Evolutionary conservation across 2,113 vertebrate genomes (phyloP).

Genomic region (Callopanchax toddi): DNA sequence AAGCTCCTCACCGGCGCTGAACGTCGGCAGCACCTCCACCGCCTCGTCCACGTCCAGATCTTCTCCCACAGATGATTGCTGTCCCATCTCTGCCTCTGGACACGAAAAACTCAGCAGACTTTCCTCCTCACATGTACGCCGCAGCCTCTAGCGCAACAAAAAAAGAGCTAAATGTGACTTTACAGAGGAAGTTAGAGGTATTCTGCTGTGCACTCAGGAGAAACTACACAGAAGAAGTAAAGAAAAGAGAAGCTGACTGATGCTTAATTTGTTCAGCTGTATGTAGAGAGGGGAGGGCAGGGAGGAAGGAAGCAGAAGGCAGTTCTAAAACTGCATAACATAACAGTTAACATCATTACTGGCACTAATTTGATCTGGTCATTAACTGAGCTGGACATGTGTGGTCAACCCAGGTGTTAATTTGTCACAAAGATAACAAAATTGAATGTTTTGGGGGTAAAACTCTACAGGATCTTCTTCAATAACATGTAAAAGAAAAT

Average conservation of each 20-base stretch:
- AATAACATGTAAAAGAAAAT: no score
- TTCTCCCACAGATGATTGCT: slow-evolving; percentile 11
- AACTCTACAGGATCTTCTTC: no score
- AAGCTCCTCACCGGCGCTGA: slow-evolving; percentile 39
- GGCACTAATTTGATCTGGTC: slow-evolving; percentile 29
- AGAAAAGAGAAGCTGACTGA: slow-evolving; percentile 27
- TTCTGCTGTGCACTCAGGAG: slow-evolving; percentile 9
- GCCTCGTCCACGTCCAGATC: slow-evolving; percentile 43
- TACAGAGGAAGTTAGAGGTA: not conserved
- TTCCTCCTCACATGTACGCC: slow-evolving; percentile 16
- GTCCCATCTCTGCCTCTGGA: slow-evolving; percentile 41
- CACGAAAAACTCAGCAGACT: slow-evolving; percentile 15
- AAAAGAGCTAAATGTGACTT: not conserved
- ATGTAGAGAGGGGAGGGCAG: slow-evolving; percentile 30
- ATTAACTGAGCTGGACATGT: slow-evolving; percentile 6
- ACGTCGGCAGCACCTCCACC: slow-evolving; percentile 27
- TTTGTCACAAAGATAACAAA: not conserved
- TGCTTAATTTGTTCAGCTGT: slow-evolving; percentile 47
- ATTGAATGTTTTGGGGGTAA: not conserved
- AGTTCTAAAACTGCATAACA: slow-evolving; percentile 43
- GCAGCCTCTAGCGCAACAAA: slow-evolving; percentile 15
- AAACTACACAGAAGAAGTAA: slow-evolving; percentile 1
- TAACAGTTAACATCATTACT: slow-evolving; percentile 47
- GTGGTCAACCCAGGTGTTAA: not conserved
- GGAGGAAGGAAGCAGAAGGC: slow-evolving; percentile 33